Evolutionary conservation across 1,140 invertebrate species (phyloP), one percentile per base, ranked within the genome.

Genomic region (Drosophila virilis): DNA sequence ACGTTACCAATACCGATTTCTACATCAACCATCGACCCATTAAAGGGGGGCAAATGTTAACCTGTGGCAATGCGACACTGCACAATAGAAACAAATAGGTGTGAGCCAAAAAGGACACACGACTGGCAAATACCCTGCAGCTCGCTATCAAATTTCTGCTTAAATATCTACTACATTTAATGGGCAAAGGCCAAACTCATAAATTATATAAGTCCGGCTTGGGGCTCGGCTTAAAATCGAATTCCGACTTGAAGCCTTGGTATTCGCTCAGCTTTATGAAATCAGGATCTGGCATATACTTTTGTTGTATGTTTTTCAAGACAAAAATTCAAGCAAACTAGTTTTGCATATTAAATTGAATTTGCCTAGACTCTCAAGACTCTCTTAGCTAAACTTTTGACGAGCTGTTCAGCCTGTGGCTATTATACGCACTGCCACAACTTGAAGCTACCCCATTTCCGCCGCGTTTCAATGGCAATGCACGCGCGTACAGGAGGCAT

Each of bases 41-140:
- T 40, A n/a, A 33, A 15, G 15, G 52, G n/a, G 32, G 33, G 33
- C 51, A 13, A 17, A 9, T 45, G 61, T 15, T n/a, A 52, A 15
- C 32, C 55, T 46, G 58, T 33, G 65, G 46, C 74, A 77, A 68
- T 77, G 77, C 73, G 62, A 74, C 74, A 77, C 57, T 60, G 58
- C 32, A 46, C 57, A 45, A 35, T 35, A 46, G 57, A 46, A 59
- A 12, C 22, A 32, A 15, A 6, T 33, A 2, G 35, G 33, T 32
- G 28, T 32, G 6, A 6, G 6, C 12, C 2, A 12, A 28, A 32
- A 6, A 37, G 8, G 8, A 9, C 13, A 10, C 1, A 13, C 54
- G 12, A 42, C 46, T 22, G 22, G 2, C 0, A 4, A 12, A 42
- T 57, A 42, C 17, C 37, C 54, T 57, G 15, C 6, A 17, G 17